Base-by-base conservation (phyloP, 1,140 invertebrate genomes). In the Heliothis subflexa region DNA sequence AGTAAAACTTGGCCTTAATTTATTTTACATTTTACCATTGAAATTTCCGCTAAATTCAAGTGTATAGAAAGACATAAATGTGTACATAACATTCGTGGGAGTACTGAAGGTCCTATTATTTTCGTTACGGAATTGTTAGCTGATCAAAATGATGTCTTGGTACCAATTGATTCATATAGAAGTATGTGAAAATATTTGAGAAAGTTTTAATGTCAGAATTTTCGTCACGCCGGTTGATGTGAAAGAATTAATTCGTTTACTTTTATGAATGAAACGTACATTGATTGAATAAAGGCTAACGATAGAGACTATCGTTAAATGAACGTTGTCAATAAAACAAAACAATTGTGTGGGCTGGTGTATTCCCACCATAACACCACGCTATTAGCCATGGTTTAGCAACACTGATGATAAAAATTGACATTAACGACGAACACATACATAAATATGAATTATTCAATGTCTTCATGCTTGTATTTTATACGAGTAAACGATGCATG, bases 321-420 rank as follows among this genome's bases (percentile, higher is more conserved):
- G 61, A 64, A 62, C n/a, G n/a, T 75, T 76, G 74, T 66, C 74
- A 76, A 76, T 76, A 66, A 76, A 76, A 76, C 74, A 76, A 76
- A 66, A 52, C 49, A 66, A 64, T 28, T 25, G 57, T 16, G 28
- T 28, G 40, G 72, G 50, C 11, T 10, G 70, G 47, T 76, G 49
- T 13, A 64, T 83, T 83, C 81, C 75, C 81, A 83, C 81, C 80
- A 64, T 79, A 54, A 70, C 73, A 77, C 66, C 50, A 57, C 66
- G 54, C 71, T 78, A 83, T 83, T 80, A 79, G 81, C 28, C 21
- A 83, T 61, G 81, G 78, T 83, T 80, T 83, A 72, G 81, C 71
- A 83, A 83, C 70, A 80, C 61, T 71, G 71, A 78, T 80, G 71
- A 78, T 82, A 83, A 83, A 83, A 80, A 83, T 80, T 83, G 75